Base-by-base conservation (phyloP, 2,888 invertebrate genomes). In the Eupithecia inturbata region DNA sequence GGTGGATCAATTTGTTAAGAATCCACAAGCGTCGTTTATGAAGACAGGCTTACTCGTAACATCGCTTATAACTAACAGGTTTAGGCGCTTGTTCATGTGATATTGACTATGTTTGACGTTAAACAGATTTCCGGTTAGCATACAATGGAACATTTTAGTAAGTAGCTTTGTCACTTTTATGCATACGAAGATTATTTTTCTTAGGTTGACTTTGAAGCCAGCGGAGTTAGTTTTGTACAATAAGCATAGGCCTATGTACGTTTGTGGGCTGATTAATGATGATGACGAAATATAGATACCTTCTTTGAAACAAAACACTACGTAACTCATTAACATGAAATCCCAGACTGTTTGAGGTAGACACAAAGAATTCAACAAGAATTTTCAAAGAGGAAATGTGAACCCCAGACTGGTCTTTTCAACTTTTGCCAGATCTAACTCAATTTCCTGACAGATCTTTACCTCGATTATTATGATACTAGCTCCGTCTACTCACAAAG, bases 1-100 rank as follows among this genome's bases (percentile, higher is more conserved):
- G 57, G 22, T 57, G 22, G 57, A 57, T 57, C 57, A 57, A 57
- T 57, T 57, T 57, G 57, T 26, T 57, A 12, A 57, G 57, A 57
- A 26, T 5, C 57, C 26, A 41, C 67, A 28, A 36, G 68, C 31
- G 53, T 68, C 68, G 68, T 68, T 68, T 68, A 31, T 64, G 64
- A 68, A 28, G 68, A 49, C 68, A 49, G 36, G 16, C 19, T 45
- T 1, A 69, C 22, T 73, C 57, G 26, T 57, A 26, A 57, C 57
- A 26, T 26, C 57, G 22, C 12, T 57, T 26, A 57, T 14, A 26
- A 22, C 26, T 57, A 57, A 57, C 12, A 57, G 57, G 26, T 26
- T 57, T 26, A 66, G 68, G 64, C 69, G 28, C 64, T 64, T 67
- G 60, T 71, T 67, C 53, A 64, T 68, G 68, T 69, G 72, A 73